A percentile compares a stretch with the other conserved stretches of the same genome.
phyloP scores from a whole-genome alignment of 2,888 invertebrate species.

The Ormyrus rosae region DNA sequence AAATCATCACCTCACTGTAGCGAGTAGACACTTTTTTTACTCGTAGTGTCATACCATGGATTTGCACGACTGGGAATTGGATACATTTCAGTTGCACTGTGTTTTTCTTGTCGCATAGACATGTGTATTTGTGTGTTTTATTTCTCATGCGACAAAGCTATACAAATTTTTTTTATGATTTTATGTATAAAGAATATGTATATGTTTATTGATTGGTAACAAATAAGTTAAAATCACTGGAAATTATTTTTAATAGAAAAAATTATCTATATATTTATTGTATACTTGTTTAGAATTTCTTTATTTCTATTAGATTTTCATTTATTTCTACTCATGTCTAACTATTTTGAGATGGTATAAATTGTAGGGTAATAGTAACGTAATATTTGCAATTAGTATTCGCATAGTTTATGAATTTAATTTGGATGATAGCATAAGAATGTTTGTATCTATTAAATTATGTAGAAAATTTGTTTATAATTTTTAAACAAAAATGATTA shows the following conservation, averaged over 20 bases:
- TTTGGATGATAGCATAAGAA: too few relatives aligned
- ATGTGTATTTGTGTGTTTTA: slow-evolving; percentile 36
- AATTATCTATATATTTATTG: slow-evolving; percentile 1
- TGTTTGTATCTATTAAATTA: not conserved
- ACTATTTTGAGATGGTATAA: too few relatives aligned
- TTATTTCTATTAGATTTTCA: too few relatives aligned
- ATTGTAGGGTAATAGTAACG: too few relatives aligned
- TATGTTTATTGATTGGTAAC: not conserved
- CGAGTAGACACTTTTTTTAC: slow-evolving; percentile 53
- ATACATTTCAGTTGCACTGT: slow-evolving; percentile 50
- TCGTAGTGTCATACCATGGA: slow-evolving; percentile 50
- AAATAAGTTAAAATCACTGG: not conserved
- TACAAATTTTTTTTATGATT: not conserved
- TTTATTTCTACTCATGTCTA: too few relatives aligned
- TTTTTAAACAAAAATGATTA: slow-evolving; percentile 19
- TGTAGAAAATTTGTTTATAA: not conserved
- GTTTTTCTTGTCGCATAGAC: slow-evolving; percentile 31
- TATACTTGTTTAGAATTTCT: not conserved
- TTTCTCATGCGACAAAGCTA: slow-evolving; percentile 12
- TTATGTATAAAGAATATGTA: too few relatives aligned
- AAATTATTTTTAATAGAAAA: slow-evolving; percentile 1
- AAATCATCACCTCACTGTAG: slow-evolving; percentile 61
- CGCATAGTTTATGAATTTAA: too few relatives aligned
- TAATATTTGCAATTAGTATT: too few relatives aligned
- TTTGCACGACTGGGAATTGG: slow-evolving; percentile 56